Percentiles rank a stretch among this genome's conserved stretches.
phyloP scores from a whole-genome alignment of 2,888 invertebrate genomes.

The Nephrotoma guestfalica region DNA sequence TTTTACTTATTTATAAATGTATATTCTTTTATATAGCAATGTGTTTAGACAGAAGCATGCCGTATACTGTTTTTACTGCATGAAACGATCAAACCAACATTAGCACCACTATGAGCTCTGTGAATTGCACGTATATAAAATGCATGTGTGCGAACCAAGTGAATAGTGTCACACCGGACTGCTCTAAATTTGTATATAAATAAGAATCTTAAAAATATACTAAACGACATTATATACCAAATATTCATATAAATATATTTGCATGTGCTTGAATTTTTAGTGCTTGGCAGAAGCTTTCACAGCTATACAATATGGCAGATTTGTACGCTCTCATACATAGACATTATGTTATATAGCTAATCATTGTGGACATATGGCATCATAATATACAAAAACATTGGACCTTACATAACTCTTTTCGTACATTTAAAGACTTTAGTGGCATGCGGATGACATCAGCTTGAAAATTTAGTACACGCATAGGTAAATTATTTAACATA shows the following conservation, averaged over 20 bases:
- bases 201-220: not conserved
- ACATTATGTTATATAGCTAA: not conserved
- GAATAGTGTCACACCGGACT: not conserved
- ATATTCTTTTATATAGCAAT: not conserved
- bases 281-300: not conserved
- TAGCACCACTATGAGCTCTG: not conserved
- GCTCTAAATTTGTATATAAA: not conserved
- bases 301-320: not conserved
- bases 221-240: not conserved
- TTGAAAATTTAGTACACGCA: not conserved
- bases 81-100: not conserved
- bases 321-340: not conserved
- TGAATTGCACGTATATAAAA: not conserved
- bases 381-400: not conserved
- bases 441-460: not conserved
- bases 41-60: not conserved
- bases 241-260: not conserved
- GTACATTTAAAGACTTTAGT: not conserved
- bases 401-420: not conserved
- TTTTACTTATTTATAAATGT: not conserved
- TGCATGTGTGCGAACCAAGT: not conserved
- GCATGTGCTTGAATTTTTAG: not conserved
- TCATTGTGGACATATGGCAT: not conserved
- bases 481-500: not conserved
- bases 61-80: not conserved